These are phyloP conservation scores for Lasioglossum zephyrum DNA, from an alignment of 2,888 invertebrate genomes.

Conservation along the genomic window DNA sequence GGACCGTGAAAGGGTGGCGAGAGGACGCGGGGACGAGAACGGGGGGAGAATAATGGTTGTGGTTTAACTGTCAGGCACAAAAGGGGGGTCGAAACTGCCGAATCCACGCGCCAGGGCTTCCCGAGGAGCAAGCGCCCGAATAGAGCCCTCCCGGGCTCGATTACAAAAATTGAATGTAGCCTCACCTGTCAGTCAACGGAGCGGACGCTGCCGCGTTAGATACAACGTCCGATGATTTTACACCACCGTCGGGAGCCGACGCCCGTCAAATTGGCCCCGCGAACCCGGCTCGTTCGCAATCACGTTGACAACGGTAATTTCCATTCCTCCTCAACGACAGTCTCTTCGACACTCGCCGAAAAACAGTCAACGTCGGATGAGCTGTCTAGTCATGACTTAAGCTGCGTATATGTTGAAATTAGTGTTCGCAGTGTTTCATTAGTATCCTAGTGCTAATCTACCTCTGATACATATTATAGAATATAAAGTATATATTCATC, in stretches of 20 bases:
- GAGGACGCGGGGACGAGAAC: slow-evolving; percentile 34
- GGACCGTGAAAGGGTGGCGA: slow-evolving; percentile 21
- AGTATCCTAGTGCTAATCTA: too few relatives aligned
- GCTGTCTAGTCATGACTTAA: neutral
- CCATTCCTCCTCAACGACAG: neutral
- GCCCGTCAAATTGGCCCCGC: slow-evolving; percentile 31
- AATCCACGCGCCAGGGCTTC: slow-evolving; percentile 60
- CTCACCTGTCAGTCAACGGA: slow-evolving; percentile 69
- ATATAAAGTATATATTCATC: too few relatives aligned
- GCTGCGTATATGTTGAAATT: neutral
- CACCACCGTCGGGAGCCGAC: slow-evolving; percentile 49
- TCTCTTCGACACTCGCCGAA: neutral
- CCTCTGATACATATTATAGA: too few relatives aligned
- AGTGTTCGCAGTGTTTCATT: neutral
- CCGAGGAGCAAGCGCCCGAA: slow-evolving; percentile 30
- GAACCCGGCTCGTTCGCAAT: slow-evolving; percentile 38
- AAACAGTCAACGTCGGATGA: neutral
- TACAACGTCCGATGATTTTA: slow-evolving; percentile 57
- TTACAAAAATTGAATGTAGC: slow-evolving; percentile 75
- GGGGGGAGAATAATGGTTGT: slow-evolving; percentile 70
- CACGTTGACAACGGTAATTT: slow-evolving; percentile 27
- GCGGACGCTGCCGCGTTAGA: slow-evolving; percentile 60
- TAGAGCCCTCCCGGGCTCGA: slow-evolving; percentile 70
- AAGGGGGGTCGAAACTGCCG: slow-evolving; percentile 72
- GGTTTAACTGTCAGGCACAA: slow-evolving; percentile 74